A percentile compares a stretch with the other conserved stretches of the same genome.
Conservation (phyloP, 1,140 invertebrate genomes). For the Zaprionus capensis region DNA sequence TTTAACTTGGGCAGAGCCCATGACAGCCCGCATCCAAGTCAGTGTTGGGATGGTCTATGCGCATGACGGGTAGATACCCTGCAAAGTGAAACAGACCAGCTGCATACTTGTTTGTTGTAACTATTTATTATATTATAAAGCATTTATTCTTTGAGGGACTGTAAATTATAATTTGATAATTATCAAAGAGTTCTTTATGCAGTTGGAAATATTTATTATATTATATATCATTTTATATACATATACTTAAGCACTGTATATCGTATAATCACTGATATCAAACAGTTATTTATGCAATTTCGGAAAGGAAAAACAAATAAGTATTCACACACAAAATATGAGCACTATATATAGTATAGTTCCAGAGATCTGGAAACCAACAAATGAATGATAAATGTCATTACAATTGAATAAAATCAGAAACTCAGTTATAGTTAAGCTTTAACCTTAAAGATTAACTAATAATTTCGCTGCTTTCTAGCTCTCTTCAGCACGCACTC, state of each 20-base stretch:
- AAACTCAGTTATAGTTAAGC: neutral
- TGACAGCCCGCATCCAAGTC: slow-evolving; percentile 5
- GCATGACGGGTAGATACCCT: neutral
- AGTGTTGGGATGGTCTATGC: neutral
- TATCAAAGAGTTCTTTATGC: no score
- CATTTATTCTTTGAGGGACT: neutral
- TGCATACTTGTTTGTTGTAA: neutral
- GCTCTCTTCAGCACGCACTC: no score
- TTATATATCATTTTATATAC: no score
- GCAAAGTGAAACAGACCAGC: neutral
- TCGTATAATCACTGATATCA: no score
- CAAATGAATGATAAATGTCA: neutral
- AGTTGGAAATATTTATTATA: no score
- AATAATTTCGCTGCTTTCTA: neutral
- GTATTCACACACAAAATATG: neutral
- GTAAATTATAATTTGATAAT: no score
- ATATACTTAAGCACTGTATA: no score
- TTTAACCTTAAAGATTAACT: neutral
- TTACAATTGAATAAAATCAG: neutral
- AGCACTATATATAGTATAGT: neutral
- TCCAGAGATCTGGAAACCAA: neutral
- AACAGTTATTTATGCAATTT: no score
- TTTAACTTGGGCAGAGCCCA: neutral
- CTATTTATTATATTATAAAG: neutral
- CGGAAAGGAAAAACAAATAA: neutral